Evolutionary conservation across 2,113 vertebrate genomes (phyloP), one percentile per base, ranked within the genome.

Genomic region (Oryzias celebensis): DNA sequence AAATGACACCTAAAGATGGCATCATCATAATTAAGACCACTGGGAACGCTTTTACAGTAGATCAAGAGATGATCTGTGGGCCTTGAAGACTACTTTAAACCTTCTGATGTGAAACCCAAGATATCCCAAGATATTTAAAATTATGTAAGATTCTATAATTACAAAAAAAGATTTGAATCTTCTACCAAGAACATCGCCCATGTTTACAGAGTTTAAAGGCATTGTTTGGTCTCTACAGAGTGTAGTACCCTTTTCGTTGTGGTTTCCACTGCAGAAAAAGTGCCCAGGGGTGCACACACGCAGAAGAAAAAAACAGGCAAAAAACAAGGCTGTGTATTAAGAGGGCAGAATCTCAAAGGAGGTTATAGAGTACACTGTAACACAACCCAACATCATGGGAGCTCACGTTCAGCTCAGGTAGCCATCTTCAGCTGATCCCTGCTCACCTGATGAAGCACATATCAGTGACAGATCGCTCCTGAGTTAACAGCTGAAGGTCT

Each of bases 401-500:
- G 12, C 63, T 77, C 83, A 75, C 73, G 62, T 80, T 77, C 83
- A 71, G 86, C 80, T 78, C 71, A 76, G 58, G 51, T 69, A 36
- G 61, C 64, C 1, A 3, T 47, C 43, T 68, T 58, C 65, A 53
- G 79, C 54, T 82, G 80, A 85, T 87, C 76, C 68, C 14, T 28
- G 58, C 56, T 86, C 76, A 83, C 70, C 75, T 80, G 76, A 65
- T 68, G 43, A 50, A 63, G 42, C 26, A 73, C 63, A 61, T 84
- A 87, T 88, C 85, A 64, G 71, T 84, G 85, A 81, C 78, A 43
- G 82, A 74, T 88, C 68, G 77, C 18, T 74, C 75, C 63, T 4
- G 65, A 77, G 84, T 84, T 87, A 78, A 83, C 81, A 70, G 75
- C 78, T 51, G 75, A 81, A 71, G 81, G 82, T 85, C 57, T 82